phyloP scores from a whole-genome alignment of 2,797 vertebrate species.

The Spheniscus humboldti region DNA sequence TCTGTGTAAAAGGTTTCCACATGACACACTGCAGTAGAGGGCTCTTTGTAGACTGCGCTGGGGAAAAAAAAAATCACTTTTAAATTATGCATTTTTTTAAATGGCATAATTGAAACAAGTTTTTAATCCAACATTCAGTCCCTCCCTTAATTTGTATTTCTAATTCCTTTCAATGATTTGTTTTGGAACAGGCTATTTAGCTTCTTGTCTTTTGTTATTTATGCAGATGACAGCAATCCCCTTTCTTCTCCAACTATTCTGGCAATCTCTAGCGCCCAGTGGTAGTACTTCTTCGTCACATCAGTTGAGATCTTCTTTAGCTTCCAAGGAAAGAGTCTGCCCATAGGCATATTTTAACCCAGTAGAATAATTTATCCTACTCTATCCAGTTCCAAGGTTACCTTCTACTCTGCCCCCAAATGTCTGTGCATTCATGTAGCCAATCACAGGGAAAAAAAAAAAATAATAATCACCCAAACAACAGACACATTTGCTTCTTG shows the following conservation, averaged over 20 bases:
- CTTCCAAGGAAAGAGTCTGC: not conserved
- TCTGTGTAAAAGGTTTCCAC: not conserved
- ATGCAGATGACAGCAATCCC: not conserved
- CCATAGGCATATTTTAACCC: not conserved
- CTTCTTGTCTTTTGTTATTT: not conserved
- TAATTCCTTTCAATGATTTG: not conserved
- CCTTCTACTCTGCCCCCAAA: not conserved
- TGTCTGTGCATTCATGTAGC: not conserved
- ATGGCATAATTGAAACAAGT: not conserved
- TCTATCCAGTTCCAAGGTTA: not conserved
- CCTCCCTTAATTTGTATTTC: not conserved
- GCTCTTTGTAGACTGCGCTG: not conserved
- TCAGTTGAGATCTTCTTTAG: constrained; percentile 3
- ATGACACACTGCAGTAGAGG: not conserved
- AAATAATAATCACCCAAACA: not conserved
- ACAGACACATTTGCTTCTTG: not conserved
- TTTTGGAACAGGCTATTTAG: not conserved
- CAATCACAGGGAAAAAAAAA: not conserved
- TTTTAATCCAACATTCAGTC: not conserved
- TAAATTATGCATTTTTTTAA: not conserved
- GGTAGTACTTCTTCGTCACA: not conserved
- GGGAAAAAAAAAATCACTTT: not conserved
- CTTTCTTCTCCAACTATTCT: not conserved
- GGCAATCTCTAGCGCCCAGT: not conserved
- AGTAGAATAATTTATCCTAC: not conserved